Evolutionary conservation across 1,140 invertebrate genomes (phyloP).

Genomic region (Hypsibius dujardini): DNA sequence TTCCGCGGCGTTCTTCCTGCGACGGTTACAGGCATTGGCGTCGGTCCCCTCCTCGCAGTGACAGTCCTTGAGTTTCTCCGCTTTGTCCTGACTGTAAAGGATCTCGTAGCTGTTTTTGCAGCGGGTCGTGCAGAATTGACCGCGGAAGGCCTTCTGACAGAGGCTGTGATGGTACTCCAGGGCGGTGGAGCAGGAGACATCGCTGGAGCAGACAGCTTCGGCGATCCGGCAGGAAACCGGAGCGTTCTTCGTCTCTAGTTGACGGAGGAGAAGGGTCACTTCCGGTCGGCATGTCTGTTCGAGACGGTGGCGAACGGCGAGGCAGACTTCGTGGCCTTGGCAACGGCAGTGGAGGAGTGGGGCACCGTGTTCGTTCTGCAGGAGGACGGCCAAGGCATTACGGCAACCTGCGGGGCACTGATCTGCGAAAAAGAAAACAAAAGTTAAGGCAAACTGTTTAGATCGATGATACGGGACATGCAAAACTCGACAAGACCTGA

Average conservation of each 20-base stretch:
- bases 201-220: not conserved
- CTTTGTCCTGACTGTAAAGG: not conserved
- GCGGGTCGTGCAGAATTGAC: not conserved
- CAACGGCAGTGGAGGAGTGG: not conserved
- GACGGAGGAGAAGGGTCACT: not conserved
- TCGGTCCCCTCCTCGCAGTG: not conserved
- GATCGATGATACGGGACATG: no score
- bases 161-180: not conserved
- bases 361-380: not conserved
- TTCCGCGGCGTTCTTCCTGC: no score
- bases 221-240: not conserved
- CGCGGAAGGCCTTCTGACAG: not conserved
- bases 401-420: not conserved
- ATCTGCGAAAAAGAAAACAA: no score
- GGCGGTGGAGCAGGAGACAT: not conserved
- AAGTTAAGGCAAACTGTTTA: no score
- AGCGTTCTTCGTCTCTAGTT: not conserved
- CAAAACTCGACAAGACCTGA: no score
- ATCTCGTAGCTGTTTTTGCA: conserved; percentile 3
- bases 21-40: not conserved
- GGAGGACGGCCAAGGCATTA: not conserved
- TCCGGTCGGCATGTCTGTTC: not conserved
- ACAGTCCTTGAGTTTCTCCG: not conserved
- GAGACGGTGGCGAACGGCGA: not conserved
- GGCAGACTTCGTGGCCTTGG: not conserved